Conservation (phyloP, 1,140 invertebrate species). For the Colletes latitarsis region DNA sequence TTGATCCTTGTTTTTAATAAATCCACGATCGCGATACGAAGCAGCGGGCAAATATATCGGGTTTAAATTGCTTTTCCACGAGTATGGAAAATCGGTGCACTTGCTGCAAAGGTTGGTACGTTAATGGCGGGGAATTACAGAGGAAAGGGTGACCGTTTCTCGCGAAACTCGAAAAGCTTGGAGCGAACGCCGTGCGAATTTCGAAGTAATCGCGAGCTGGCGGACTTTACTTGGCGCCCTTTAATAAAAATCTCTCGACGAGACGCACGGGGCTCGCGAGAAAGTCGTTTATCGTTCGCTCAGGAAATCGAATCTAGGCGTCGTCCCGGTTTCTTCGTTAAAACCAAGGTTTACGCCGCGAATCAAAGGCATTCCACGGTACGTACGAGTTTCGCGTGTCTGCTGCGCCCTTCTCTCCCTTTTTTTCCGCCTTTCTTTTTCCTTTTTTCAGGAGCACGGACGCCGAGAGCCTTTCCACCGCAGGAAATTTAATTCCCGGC, state of each 20-base stretch:
- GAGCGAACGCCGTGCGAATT: not conserved
- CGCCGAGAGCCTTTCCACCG: slow-evolving; percentile 20
- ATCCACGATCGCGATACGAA: too few species aligned
- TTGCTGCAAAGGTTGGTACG: too few species aligned
- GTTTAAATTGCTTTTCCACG: too few species aligned
- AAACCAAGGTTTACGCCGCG: slow-evolving; percentile 4
- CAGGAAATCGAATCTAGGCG: slow-evolving; percentile 23
- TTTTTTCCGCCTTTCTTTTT: slow-evolving; percentile 45
- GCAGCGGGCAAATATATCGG: too few species aligned
- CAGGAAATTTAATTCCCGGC: slow-evolving; percentile 54
- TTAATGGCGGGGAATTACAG: not conserved
- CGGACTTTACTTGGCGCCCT: not conserved
- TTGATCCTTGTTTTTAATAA: too few species aligned
- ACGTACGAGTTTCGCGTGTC: not conserved
- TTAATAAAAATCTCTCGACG: slow-evolving; percentile 8
- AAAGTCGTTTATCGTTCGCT: slow-evolving; percentile 4
- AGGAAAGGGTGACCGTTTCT: too few species aligned
- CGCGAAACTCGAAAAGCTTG: not conserved
- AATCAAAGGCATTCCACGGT: slow-evolving; percentile 18
- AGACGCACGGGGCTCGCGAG: not conserved
- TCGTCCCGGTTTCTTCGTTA: slow-evolving; percentile 36
- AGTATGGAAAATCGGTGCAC: too few species aligned
- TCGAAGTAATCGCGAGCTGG: not conserved
- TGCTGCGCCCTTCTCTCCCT: slow-evolving; percentile 29
- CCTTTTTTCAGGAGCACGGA: slow-evolving; percentile 30